phyloP scores from a whole-genome alignment of 2,888 invertebrate genomes.

The Drosophila borborema region DNA sequence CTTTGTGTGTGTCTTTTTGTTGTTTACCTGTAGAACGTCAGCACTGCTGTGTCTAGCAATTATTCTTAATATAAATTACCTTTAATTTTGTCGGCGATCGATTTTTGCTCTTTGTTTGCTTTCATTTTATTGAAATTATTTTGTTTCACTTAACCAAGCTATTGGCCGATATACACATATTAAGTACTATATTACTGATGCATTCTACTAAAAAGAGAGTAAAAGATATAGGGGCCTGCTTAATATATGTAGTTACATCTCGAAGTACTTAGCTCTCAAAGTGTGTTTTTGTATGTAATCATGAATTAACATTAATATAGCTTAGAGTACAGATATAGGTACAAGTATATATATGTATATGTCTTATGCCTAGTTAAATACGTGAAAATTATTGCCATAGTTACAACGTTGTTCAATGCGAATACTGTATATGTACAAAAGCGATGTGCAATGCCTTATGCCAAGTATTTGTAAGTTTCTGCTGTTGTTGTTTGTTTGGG shows the following conservation, averaged over 20 bases:
- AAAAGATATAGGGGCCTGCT: conserved; percentile 29
- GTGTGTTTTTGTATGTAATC: conserved; percentile 10
- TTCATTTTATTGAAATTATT: conserved; percentile 65
- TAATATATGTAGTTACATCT: conserved; percentile 19
- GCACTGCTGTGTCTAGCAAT: conserved; percentile 21
- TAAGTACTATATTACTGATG: conserved; percentile 35
- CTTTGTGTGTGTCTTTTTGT: conserved; percentile 17
- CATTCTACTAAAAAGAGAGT: conserved; percentile 43
- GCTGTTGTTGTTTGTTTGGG: not conserved
- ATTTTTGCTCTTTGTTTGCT: conserved; percentile 31
- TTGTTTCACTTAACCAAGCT: conserved; percentile 54
- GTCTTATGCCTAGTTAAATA: conserved; percentile 67
- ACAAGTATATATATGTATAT: conserved; percentile 15
- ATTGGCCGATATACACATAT: conserved; percentile 37
- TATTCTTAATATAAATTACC: conserved; percentile 35
- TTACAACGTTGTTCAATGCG: conserved; percentile 81
- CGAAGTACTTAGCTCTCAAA: conserved; percentile 30
- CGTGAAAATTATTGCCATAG: conserved; percentile 82
- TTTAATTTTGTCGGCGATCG: conserved; percentile 54
- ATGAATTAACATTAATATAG: conserved; percentile 39
- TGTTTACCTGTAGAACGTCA: conserved; percentile 15
- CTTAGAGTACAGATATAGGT: conserved; percentile 12
- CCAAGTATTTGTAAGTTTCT: conserved; percentile 19
- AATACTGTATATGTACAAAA: conserved; percentile 68
- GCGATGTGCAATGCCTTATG: conserved; percentile 51